Evolutionary conservation across 92 coral and sea anemone species (phyloP), one percentile per base, ranked within the genome.

Genomic region (Plumapathes pennacea): DNA sequence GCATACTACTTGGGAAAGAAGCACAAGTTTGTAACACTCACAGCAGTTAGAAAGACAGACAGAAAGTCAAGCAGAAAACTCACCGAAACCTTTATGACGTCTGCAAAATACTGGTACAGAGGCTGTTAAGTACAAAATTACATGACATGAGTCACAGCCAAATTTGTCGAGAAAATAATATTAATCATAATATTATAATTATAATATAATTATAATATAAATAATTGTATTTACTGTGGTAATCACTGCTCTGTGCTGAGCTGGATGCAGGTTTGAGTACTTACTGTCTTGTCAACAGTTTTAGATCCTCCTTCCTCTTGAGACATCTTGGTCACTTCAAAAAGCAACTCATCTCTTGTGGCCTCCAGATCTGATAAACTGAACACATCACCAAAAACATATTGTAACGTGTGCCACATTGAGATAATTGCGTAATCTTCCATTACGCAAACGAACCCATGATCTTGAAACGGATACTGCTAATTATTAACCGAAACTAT

Each of bases 321-420:
- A 0, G 82, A 70, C 89, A 83, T 91, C 70, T 84, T 91, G 72
- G 87, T 91, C 31, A 91, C 97, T 76, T 91, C 97, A 51, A 76
- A 76, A 33, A 91, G 61, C 22, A 91, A 67, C 55, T 91, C 97
- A 76, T 91, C 97, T 29, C 97, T 83, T 2, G 97, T 91, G 11
- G 83, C 96, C 57, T 91, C 97, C 31, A 91, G 71, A 49, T 91
- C 97, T 31, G 92, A 34, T 21, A 91, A 56, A 51, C 97, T 90
- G 50, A 18, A 28, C 52, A n/a, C n/a, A n/a, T n/a, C n/a, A n/a
- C n/a, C n/a, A n/a, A n/a, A n/a, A n/a, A n/a, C n/a, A n/a, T n/a
- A n/a, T n/a, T n/a, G n/a, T n/a, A n/a, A n/a, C n/a, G n/a, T n/a
- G n/a, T n/a, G n/a, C n/a, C n/a, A n/a, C n/a, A n/a, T n/a, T n/a